Conservation (phyloP, 2,797 vertebrate species). For the Nyctalus aviator region DNA sequence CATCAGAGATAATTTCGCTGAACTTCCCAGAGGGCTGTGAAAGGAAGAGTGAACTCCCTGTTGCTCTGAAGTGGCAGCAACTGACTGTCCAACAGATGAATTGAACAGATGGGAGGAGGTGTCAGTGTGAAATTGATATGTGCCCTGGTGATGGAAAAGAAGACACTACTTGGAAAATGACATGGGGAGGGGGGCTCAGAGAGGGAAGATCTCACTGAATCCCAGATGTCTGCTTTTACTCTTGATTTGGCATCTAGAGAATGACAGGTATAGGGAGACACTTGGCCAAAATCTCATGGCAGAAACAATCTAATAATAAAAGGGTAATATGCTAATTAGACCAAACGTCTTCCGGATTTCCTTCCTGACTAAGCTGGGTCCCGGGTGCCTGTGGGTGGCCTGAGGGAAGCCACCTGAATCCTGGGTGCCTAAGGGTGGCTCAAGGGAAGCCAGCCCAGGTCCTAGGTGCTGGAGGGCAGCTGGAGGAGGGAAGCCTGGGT, state of each 20-base stretch:
- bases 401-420: too few relatives aligned
- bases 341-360: too few relatives aligned
- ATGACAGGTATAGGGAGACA: not conserved
- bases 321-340: too few relatives aligned
- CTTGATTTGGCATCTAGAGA: conserved; percentile 22
- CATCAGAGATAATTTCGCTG: conserved; percentile 75
- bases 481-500: too few relatives aligned
- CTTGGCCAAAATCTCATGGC: not conserved
- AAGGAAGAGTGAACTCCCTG: conserved; percentile 67
- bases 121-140: conserved; percentile 65
- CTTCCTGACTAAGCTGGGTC: too few relatives aligned
- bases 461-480: too few relatives aligned
- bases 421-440: too few relatives aligned
- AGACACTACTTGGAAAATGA: conserved; percentile 27
- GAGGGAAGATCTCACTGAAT: not conserved
- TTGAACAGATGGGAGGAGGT: conserved; percentile 75
- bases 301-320: not conserved
- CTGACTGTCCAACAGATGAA: conserved; percentile 73
- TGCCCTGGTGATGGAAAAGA: conserved; percentile 61
- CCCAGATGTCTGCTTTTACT: not conserved
- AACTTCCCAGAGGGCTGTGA: conserved; percentile 64
- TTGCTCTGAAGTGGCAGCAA: conserved; percentile 69
- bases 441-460: too few relatives aligned
- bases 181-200: too few relatives aligned
- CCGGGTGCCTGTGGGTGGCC: too few relatives aligned